These are phyloP conservation scores for Xenopus borealis DNA, from an alignment of 2,113 vertebrate species.

Conservation along the genomic window DNA sequence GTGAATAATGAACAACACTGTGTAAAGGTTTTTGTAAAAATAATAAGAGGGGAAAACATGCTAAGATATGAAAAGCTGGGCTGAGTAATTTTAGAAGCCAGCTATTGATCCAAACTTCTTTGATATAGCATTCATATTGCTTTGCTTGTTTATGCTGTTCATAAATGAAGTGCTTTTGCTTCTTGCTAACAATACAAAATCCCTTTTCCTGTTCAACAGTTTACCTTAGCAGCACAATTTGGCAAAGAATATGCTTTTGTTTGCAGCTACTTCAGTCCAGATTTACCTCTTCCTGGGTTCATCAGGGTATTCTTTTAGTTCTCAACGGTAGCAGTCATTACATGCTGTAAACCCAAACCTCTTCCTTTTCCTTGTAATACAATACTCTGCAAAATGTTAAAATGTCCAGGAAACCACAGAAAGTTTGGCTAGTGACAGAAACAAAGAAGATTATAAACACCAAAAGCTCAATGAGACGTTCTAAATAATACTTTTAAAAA, in stretches of 20 bases:
- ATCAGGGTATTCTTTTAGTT: neutral
- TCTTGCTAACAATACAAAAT: neutral
- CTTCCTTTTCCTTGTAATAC: conserved; percentile 51
- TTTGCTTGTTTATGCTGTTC: no score
- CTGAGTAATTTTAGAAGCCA: no score
- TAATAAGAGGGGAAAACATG: no score
- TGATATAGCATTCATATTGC: no score
- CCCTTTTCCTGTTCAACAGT: conserved; percentile 12
- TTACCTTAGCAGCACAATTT: neutral
- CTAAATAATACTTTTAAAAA: conserved; percentile 52
- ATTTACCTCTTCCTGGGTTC: conserved; percentile 18
- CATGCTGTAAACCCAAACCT: conserved; percentile 27
- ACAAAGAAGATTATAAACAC: conserved; percentile 58
- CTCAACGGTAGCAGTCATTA: conserved; percentile 15
- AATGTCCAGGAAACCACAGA: conserved; percentile 63
- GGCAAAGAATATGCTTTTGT: fast-evolving
- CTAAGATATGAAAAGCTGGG: no score
- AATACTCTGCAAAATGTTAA: conserved; percentile 49
- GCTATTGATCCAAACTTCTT: no score
- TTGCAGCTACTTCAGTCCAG: conserved; percentile 29
- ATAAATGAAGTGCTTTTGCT: no score
- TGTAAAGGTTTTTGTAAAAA: no score
- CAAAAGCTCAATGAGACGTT: conserved; percentile 51
- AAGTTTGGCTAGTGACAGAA: conserved; percentile 51
- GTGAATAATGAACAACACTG: no score